Base-by-base conservation (phyloP, 2,113 vertebrate species). In the Chitala chitala region DNA sequence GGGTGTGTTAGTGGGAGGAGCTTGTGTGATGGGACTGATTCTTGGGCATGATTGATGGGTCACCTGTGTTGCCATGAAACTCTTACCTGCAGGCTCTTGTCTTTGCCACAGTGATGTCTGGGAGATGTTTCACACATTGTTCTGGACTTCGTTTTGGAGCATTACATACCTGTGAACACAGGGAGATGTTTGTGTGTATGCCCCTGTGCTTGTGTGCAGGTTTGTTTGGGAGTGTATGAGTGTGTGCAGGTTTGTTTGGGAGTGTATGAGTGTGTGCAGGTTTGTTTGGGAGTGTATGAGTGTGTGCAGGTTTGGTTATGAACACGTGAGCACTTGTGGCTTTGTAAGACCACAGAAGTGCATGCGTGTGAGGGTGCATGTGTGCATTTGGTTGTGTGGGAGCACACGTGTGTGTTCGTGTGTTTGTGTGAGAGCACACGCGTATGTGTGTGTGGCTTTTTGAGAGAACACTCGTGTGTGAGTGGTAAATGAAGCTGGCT, bases 331-430 rank as follows among this genome's bases (percentile, higher is more conserved):
- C n/a, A 36, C 22, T 31, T 31, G 61, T 36, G 36, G 0, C n/a
- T n/a, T n/a, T n/a, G n/a, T n/a, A n/a, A n/a, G n/a, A n/a, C n/a
- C n/a, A n/a, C n/a, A n/a, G n/a, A n/a, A n/a, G n/a, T n/a, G n/a
- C n/a, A n/a, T 56, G 61, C n/a, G 61, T 64, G 15, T 64, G 36
- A 38, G 31, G 36, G 61, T 40, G 61, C 40, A 48, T 56, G 51
- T 71, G 51, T 42, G 50, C 29, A 5, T 70, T 4, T 53, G 61
- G 15, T 12, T 54, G 29, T 54, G 69, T 24, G 33, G 53, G 50
- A 54, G 68, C 13, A 31, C 36, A 24, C 29, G 24, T 59, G n/a
- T 59, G 56, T 59, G 56, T 17, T 5, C 5, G 5, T 59, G 24
- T 22, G n/a, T n/a, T 15, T 58, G 55, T 58, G 55, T 58, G 55